Evolutionary conservation across 2,888 invertebrate species (phyloP).

Genomic region (Eristalis pertinax): DNA sequence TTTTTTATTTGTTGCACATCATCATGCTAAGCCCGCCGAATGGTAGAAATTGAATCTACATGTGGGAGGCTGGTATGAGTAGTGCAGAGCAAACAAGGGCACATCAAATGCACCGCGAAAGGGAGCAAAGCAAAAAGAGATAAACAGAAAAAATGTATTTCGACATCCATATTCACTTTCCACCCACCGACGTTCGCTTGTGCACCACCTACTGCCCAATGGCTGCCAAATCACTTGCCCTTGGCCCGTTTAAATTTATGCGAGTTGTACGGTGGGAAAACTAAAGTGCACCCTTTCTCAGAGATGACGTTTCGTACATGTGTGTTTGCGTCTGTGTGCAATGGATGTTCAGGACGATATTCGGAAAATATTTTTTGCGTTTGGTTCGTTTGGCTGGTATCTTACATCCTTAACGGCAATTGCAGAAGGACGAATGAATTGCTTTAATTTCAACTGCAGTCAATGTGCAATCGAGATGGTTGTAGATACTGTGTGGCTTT

Average conservation of each 20-base stretch:
- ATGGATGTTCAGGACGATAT: background rate
- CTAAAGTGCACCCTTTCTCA: slow-evolving; percentile 2
- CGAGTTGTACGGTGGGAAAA: slow-evolving; percentile 11
- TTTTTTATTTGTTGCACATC: background rate
- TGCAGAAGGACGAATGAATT: slow-evolving; percentile 16
- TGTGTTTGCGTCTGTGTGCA: background rate
- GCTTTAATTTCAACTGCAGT: slow-evolving; percentile 25
- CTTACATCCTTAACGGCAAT: slow-evolving; percentile 13
- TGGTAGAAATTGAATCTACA: slow-evolving; percentile 2
- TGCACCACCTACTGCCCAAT: slow-evolving; percentile 2
- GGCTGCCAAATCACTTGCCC: slow-evolving; percentile 31
- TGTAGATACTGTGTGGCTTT: slow-evolving; percentile 9
- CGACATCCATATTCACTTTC: slow-evolving; percentile 1
- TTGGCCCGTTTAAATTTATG: slow-evolving; percentile 31
- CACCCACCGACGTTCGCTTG: background rate
- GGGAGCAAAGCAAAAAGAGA: background rate
- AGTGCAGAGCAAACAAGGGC: background rate
- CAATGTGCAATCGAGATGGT: slow-evolving; percentile 17
- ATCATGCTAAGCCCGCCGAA: slow-evolving; percentile 3
- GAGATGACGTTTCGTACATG: background rate
- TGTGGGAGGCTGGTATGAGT: background rate
- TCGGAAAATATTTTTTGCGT: background rate
- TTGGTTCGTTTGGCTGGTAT: background rate
- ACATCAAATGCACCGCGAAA: slow-evolving; percentile 5
- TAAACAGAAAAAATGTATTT: background rate